Evolutionary conservation across 2,797 vertebrate species (phyloP).

Genomic region (Dicrostonyx torquatus): DNA sequence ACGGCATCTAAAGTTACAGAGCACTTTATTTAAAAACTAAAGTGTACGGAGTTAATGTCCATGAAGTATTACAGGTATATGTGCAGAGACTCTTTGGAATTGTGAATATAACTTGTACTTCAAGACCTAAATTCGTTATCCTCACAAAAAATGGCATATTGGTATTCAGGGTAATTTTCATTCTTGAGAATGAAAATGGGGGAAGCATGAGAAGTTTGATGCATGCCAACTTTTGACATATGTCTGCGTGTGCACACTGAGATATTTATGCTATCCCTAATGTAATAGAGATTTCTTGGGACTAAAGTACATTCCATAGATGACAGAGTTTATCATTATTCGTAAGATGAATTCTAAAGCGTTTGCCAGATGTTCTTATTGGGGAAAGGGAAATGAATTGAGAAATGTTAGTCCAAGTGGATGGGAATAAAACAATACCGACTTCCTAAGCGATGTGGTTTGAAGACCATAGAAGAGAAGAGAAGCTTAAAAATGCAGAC

Average conservation of each 20-base stretch:
- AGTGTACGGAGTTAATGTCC: background rate
- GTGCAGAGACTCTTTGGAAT: background rate
- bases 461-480: constrained; percentile 40
- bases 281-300: constrained; percentile 62
- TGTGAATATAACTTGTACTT: constrained; percentile 36
- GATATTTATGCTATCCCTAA: constrained; percentile 61
- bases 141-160: constrained; percentile 46
- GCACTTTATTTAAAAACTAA: background rate
- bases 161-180: constrained; percentile 29
- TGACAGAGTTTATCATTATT: constrained; percentile 62
- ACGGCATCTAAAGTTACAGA: constrained; percentile 2
- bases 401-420: constrained; percentile 48
- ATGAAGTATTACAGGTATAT: constrained; percentile 36
- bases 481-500: constrained; percentile 45
- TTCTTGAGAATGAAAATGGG: constrained; percentile 33
- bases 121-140: background rate
- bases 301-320: constrained; percentile 59
- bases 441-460: constrained; percentile 58
- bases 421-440: constrained; percentile 27
- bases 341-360: constrained; percentile 61
- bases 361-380: constrained; percentile 72
- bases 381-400: constrained; percentile 56
- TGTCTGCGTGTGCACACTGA: background rate
- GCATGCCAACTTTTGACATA: constrained; percentile 36
- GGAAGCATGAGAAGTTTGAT: constrained; percentile 49